phyloP scores from a whole-genome alignment of 2,113 vertebrate genomes.

The Xyrauchen texanus region DNA sequence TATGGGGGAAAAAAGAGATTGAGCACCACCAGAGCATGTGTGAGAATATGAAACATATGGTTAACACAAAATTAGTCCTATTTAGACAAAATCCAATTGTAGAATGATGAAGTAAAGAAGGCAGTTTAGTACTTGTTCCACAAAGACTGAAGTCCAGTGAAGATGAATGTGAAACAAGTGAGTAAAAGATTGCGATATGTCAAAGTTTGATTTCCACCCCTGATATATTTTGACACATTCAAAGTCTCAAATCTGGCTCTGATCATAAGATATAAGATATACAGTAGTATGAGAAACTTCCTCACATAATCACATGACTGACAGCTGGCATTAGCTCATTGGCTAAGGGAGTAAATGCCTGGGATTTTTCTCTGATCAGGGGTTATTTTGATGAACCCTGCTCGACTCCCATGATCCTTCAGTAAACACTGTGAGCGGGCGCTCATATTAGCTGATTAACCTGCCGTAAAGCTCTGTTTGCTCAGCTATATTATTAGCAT shows the following conservation, averaged over 20 bases:
- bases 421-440: conserved; percentile 69
- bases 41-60: no score
- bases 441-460: conserved; percentile 63
- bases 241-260: not conserved
- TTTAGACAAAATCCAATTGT: no score
- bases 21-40: no score
- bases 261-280: not conserved
- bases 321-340: conserved; percentile 11
- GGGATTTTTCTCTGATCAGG: conserved; percentile 57
- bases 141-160: no score
- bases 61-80: no score
- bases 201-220: no score
- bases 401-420: conserved; percentile 61
- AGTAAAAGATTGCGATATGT: no score
- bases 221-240: no score
- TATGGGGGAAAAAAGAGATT: no score
- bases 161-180: no score
- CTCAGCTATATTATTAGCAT: conserved; percentile 63
- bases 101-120: no score
- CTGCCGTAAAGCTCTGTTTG: conserved; percentile 65
- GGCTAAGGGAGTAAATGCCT: conserved; percentile 56
- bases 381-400: conserved; percentile 66
- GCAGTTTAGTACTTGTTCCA: no score
- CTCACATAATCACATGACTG: conserved; percentile 14
- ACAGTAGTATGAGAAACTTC: not conserved